These are phyloP conservation scores for Cettia cetti DNA, from an alignment of 2,113 vertebrate genomes.

Conservation along the genomic window DNA sequence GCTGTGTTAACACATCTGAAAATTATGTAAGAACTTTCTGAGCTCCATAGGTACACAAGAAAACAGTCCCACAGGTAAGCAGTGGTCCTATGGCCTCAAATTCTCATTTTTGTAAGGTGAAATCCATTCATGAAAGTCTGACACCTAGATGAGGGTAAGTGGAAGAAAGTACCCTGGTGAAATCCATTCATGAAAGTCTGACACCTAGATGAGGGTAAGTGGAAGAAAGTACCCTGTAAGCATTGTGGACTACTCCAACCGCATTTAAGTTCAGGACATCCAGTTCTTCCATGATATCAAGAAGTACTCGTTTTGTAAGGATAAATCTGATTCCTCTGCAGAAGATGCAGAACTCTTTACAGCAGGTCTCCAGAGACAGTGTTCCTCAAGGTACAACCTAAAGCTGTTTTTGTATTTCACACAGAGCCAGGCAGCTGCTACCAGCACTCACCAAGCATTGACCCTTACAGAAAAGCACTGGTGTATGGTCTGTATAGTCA, in stretches of 20 bases:
- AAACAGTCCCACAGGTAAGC: background rate
- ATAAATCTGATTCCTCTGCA: accelerated
- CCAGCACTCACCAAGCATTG: background rate
- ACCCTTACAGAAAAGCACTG: background rate
- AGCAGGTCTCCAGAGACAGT: background rate
- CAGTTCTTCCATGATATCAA: background rate
- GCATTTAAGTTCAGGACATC: background rate
- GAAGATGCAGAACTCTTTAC: background rate
- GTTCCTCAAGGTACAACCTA: background rate
- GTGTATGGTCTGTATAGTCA: accelerated
- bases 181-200: background rate
- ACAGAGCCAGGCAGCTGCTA: background rate
- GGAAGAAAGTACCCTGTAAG: background rate
- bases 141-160: background rate
- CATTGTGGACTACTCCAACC: background rate
- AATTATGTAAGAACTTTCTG: background rate
- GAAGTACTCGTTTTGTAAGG: background rate
- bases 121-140: background rate
- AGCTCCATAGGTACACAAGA: background rate
- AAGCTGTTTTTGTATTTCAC: background rate
- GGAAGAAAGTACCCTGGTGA: background rate
- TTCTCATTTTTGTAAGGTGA: background rate
- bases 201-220: background rate
- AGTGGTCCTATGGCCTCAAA: background rate
- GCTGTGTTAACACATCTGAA: background rate